Evolutionary conservation across 2,797 vertebrate genomes (phyloP).

Genomic region (Caiman crocodilus): DNA sequence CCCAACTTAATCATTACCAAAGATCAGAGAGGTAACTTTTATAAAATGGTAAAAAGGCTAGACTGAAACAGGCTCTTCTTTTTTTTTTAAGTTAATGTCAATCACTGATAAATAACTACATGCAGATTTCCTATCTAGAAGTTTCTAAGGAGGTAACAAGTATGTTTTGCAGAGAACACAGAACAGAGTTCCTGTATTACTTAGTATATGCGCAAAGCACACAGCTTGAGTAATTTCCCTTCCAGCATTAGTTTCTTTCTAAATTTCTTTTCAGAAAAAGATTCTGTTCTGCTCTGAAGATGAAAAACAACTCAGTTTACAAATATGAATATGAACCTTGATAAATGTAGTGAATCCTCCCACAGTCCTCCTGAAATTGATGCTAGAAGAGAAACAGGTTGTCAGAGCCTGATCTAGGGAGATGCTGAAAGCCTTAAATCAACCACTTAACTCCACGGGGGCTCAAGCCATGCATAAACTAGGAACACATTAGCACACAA

Average conservation of each 20-base stretch:
- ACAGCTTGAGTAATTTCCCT: constrained; percentile 33
- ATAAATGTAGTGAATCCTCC: background rate
- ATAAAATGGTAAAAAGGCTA: background rate
- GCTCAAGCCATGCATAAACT: background rate
- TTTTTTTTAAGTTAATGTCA: background rate
- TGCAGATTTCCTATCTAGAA: background rate
- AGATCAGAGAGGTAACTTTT: background rate
- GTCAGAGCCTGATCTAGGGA: background rate
- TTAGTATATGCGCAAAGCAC: background rate
- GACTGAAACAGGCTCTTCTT: background rate
- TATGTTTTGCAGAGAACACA: background rate
- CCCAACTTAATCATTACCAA: constrained; percentile 47
- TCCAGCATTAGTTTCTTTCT: background rate
- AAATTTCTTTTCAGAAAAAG: background rate
- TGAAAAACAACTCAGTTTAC: background rate
- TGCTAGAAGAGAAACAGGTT: background rate
- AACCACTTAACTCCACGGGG: background rate
- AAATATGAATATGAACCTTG: background rate
- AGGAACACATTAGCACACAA: background rate
- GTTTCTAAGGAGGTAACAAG: background rate
- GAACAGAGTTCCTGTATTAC: background rate
- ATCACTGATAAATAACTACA: background rate
- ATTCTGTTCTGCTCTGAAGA: background rate
- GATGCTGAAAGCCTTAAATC: background rate
- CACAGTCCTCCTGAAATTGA: background rate